phyloP scores from a whole-genome alignment of 1,140 invertebrate species.

The fruit fly (Drosophila melanogaster) region Release_6_plus_ISO1_MT NT_033779.5:22069501-22070000 shows the following conservation, averaged over 20 bases:
- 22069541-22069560: conserved; percentile 75
- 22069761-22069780: conserved; percentile 1
- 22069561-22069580: conserved; percentile 47
- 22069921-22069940: not conserved
- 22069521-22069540: conserved; percentile 71
- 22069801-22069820: too few relatives aligned
- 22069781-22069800: not conserved
- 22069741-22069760: conserved; percentile 71
- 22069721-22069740: conserved; percentile 73
- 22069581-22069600: conserved; percentile 79
- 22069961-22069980: conserved; percentile 42
- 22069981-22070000: conserved; percentile 51
- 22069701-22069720: conserved; percentile 82
- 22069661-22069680: conserved; percentile 20
- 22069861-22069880: too few relatives aligned
- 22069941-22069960: conserved; percentile 44
- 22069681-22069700: conserved; percentile 73
- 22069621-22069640: conserved; percentile 75
- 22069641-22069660: conserved; percentile 54
- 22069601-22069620: conserved; percentile 71
- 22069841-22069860: too few relatives aligned
- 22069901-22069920: too few relatives aligned
- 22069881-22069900: too few relatives aligned
- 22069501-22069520: conserved; percentile 52
- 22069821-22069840: too few relatives aligned